Evolutionary conservation across 2,888 invertebrate genomes (phyloP), one percentile per base, ranked within the genome.

Genomic region (Xylota sylvarum): DNA sequence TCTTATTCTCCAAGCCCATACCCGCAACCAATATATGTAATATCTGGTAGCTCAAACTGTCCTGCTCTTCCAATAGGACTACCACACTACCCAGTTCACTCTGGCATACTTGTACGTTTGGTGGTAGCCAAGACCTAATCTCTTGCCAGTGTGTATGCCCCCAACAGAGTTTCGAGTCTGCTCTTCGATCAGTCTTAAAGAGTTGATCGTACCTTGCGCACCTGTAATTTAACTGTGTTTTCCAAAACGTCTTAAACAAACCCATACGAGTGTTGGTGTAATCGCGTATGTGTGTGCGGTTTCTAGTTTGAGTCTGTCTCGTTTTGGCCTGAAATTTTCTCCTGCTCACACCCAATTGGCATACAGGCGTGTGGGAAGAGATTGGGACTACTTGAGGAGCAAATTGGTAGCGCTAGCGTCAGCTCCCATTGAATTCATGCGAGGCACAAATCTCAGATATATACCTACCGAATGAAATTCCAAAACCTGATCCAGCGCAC

Each of bases 371-470:
- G 92, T 92, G 92, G 92, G 92, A 91, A 92, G 92, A 92, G 92
- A 90, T 92, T 91, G 91, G 92, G 92, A 92, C 92, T 92, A 92
- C 92, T 92, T 91, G 92, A 92, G 92, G 92, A 92, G 92, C 92
- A 92, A 92, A 91, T 91, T 92, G 92, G 92, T 92, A 92, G 92
- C 92, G 92, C 92, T 92, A 91, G 91, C 92, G 92, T 92, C 92
- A 92, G 92, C 92, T 92, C 92, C 92, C 91, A 92, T 92, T 92
- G 82, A 86, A 86, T 86, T 86, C 82, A 86, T 86, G 58, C 73
- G 69, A 86, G 77, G 69, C 86, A 77, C 86, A 86, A 86, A 86
- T 86, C 86, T 86, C 86, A 82, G 82, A 86, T 81, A 86, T 81
- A 86, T 81, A 82, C 82, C 86, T 86, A 86, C 86, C 82, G 86